Base-by-base conservation (phyloP, 2,888 invertebrate species). In the Brachyptera putata region DNA sequence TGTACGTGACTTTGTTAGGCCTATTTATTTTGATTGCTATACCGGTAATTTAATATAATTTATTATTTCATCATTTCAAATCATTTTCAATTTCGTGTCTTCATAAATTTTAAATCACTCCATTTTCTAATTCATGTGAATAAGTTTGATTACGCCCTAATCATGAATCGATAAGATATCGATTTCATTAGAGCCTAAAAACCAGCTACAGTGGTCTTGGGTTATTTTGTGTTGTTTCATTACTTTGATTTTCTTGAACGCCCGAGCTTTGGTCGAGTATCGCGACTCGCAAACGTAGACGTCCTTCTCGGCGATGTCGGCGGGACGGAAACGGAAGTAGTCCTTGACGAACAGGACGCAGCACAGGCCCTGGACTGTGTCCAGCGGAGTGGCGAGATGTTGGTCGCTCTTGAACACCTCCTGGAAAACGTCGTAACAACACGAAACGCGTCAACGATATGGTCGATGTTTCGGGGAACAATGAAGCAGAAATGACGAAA, bases 241-340 rank as follows among this genome's bases (percentile, higher is more conserved):
- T 63, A 69, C 70, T 76, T 92, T 93, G 61, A 98, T 93, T 76
- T 97, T 97, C 76, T 95, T 95, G 75, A 98, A 98, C 68, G 87
- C 85, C 63, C 94, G 84, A 36, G 85, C 84, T 68, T 86, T 86
- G 0, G 91, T 86, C 67, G 87, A 90, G 76, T 99, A 99, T 3
- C 95, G 83, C 16, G 93, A 95, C 76, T 99, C 98, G 74, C 98
- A 98, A 0, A 98, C 96, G 71, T 89, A 99, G 1, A 98, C 89
- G 75, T 99, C 96, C 70, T 93, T 92, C 64, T 95, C 94, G 0
- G 86, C 81, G 70, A 91, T 90, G 18, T 89, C 87, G 79, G 91
- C 90, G 0, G 97, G 95, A 66, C 83, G 84, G 73, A 84, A 85
- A 72, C 91, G 90, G 73, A 96, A 92, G 76, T 95, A 98, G 72